phyloP scores from a whole-genome alignment of 2,888 invertebrate genomes.

The Drosophila monieri region DNA sequence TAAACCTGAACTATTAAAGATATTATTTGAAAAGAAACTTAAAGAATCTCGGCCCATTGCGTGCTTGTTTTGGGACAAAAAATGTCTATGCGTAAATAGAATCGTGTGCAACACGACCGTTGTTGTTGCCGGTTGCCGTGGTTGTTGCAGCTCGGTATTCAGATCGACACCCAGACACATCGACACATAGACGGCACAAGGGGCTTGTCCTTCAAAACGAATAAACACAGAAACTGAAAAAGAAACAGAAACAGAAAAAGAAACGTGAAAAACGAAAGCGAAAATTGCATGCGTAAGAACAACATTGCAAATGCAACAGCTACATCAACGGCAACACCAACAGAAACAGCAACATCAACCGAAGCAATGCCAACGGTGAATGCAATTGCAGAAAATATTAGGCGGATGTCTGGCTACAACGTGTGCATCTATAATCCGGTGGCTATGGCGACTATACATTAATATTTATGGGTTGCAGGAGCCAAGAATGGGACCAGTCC shows the following conservation, averaged over 20 bases:
- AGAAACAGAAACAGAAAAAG: slow-evolving; percentile 47
- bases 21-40: not conserved
- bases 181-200: slow-evolving; percentile 46
- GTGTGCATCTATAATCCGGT: slow-evolving; percentile 67
- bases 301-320: not conserved
- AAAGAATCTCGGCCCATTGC: slow-evolving; percentile 18
- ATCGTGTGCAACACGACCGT: slow-evolving; percentile 2
- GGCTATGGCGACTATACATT: slow-evolving; percentile 16
- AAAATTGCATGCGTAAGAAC: slow-evolving; percentile 70
- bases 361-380: slow-evolving; percentile 46
- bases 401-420: slow-evolving; percentile 52
- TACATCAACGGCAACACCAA: slow-evolving; percentile 10
- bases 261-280: slow-evolving; percentile 70
- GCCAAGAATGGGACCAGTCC: slow-evolving; percentile 36
- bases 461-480: slow-evolving; percentile 47
- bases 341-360: slow-evolving; percentile 3
- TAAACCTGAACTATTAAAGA: not conserved
- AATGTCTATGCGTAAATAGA: slow-evolving; percentile 37
- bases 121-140: slow-evolving; percentile 15
- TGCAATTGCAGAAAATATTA: slow-evolving; percentile 50
- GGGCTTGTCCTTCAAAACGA: slow-evolving; percentile 74
- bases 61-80: slow-evolving; percentile 8
- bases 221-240: slow-evolving; percentile 60
- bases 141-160: slow-evolving; percentile 68
- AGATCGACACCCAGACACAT: slow-evolving; percentile 73